phyloP scores from a whole-genome alignment of 1,140 invertebrate genomes.

The Zeugodacus cucurbitae region DNA sequence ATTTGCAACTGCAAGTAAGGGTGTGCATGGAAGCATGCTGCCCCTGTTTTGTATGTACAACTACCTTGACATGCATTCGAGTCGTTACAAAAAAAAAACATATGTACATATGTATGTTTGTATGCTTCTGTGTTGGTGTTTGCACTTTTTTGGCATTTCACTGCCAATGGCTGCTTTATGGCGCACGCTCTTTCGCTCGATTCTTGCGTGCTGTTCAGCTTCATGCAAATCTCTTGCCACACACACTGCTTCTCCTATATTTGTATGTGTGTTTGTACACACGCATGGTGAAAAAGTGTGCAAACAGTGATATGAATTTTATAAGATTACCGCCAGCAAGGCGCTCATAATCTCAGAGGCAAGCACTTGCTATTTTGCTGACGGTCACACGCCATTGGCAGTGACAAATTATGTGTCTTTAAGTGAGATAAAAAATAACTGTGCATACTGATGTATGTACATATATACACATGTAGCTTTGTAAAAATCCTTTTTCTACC shows the following conservation, averaged over 20 bases:
- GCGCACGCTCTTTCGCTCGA: background rate
- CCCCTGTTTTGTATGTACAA: background rate
- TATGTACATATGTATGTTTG: background rate
- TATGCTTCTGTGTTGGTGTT: background rate
- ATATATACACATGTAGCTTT: background rate
- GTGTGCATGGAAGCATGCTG: background rate
- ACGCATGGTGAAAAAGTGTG: background rate
- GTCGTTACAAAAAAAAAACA: background rate
- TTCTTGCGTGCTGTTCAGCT: background rate
- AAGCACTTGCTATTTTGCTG: background rate
- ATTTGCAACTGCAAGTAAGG: background rate
- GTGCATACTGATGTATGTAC: background rate
- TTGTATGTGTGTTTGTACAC: background rate
- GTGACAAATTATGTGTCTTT: background rate
- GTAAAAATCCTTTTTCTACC: background rate
- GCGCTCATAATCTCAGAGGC: background rate
- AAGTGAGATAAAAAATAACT: too few relatives aligned
- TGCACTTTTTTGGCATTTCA: constrained; percentile 1
- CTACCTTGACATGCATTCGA: constrained; percentile 21
- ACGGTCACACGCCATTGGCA: background rate
- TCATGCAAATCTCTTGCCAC: background rate
- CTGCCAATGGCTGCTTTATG: background rate
- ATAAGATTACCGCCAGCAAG: background rate
- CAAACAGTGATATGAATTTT: constrained; percentile 1
- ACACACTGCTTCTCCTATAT: background rate